Conservation (phyloP, 2,797 vertebrate species). For the Scomberomorus guttatus region DNA sequence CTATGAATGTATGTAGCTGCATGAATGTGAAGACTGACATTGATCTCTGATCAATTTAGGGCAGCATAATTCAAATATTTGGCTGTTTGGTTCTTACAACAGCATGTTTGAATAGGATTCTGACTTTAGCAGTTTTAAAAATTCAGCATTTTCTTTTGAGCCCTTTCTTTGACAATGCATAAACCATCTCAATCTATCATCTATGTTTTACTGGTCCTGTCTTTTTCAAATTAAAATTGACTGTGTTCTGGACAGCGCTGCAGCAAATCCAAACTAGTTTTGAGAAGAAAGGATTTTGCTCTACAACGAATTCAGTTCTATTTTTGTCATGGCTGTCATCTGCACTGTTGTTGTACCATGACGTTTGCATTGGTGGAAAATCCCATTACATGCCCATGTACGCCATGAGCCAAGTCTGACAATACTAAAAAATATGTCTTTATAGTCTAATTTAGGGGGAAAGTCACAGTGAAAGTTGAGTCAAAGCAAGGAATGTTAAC, state of each 20-base stretch:
- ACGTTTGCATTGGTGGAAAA: too few species aligned
- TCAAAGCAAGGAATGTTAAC: neutral
- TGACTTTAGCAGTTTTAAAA: neutral
- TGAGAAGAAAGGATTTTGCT: neutral
- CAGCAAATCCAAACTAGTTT: neutral
- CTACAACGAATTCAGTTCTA: neutral
- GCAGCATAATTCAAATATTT: neutral
- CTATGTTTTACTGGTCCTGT: neutral
- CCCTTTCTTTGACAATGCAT: neutral
- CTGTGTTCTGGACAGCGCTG: neutral
- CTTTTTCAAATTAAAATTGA: neutral
- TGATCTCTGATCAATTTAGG: neutral
- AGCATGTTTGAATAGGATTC: neutral
- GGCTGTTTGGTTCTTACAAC: neutral
- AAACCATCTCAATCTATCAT: neutral
- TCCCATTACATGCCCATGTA: too few species aligned
- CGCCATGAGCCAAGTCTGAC: too few species aligned
- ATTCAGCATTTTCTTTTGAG: neutral
- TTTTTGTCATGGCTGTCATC: too few species aligned
- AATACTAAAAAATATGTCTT: too few species aligned
- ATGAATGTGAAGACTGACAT: neutral
- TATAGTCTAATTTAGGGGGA: neutral
- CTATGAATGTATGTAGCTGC: neutral
- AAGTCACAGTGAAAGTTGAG: neutral
- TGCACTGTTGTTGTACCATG: neutral